phyloP scores from a whole-genome alignment of 1,140 invertebrate species.

The Notospermus geniculatus region DNA sequence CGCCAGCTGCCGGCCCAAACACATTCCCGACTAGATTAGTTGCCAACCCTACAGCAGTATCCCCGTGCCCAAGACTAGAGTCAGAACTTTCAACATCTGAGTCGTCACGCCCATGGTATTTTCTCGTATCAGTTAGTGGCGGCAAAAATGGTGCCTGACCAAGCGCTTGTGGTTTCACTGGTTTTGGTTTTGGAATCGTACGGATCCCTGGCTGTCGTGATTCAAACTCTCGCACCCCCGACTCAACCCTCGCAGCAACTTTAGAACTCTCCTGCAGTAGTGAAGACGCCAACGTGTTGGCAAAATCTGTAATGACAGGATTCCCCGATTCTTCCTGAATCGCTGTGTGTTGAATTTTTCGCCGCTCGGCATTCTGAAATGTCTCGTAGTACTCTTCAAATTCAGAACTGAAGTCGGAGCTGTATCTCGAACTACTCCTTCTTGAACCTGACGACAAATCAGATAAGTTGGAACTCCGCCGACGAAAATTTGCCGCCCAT shows the following conservation, averaged over 20 bases:
- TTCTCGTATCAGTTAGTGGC: slow-evolving; percentile 8
- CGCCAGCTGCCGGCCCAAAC: too few relatives aligned
- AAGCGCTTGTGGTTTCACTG: neutral
- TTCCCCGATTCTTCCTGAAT: slow-evolving; percentile 40
- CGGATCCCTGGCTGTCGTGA: neutral
- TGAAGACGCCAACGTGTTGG: slow-evolving; percentile 27
- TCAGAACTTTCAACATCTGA: neutral
- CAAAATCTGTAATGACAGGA: slow-evolving; percentile 33
- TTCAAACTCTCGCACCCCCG: slow-evolving; percentile 27
- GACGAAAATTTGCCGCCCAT: slow-evolving; percentile 38
- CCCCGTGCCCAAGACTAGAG: neutral
- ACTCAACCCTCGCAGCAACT: slow-evolving; percentile 20
- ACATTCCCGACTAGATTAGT: too few relatives aligned
- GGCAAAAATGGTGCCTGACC: slow-evolving; percentile 5
- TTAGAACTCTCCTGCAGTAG: slow-evolving; percentile 34
- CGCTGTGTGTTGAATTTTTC: slow-evolving; percentile 32
- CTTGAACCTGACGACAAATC: slow-evolving; percentile 35
- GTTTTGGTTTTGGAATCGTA: neutral
- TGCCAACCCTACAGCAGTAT: neutral
- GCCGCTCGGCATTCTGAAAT: slow-evolving; percentile 32
- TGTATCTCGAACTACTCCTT: slow-evolving; percentile 41
- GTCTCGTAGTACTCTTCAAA: slow-evolving; percentile 47
- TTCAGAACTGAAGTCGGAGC: slow-evolving; percentile 48
- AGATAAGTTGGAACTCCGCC: slow-evolving; percentile 44
- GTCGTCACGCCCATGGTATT: slow-evolving; percentile 9